Evolutionary conservation across 2,113 vertebrate genomes (phyloP).

Genomic region (Naja naja): DNA sequence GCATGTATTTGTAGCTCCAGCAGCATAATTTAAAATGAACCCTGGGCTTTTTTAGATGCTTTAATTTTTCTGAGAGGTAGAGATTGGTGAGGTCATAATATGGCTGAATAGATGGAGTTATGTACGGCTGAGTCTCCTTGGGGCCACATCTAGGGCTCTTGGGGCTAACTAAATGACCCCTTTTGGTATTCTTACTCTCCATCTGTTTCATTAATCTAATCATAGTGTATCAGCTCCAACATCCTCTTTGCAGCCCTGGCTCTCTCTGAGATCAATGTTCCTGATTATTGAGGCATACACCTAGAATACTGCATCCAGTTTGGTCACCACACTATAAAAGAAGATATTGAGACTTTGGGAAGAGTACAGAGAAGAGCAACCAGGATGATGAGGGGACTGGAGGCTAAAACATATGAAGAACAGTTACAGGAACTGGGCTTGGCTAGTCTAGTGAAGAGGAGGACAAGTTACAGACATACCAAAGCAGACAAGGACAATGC

Average conservation of each 20-base stretch:
- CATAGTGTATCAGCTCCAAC: not conserved
- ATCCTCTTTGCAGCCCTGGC: not conserved
- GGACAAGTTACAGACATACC: no score
- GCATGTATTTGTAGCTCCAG: not conserved
- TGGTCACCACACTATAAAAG: no score
- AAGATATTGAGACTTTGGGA: no score
- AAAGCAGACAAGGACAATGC: no score
- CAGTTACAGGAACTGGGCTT: no score
- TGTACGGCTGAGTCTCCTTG: not conserved
- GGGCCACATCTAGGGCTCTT: not conserved
- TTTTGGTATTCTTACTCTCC: not conserved
- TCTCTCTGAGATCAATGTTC: not conserved
- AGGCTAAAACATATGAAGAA: no score
- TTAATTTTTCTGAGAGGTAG: not conserved
- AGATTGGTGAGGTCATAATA: not conserved
- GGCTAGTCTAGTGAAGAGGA: no score
- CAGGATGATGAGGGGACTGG: no score
- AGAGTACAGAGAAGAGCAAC: no score
- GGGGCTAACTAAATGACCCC: not conserved
- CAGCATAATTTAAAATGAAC: not conserved
- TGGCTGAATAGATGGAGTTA: not conserved
- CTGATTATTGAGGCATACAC: no score
- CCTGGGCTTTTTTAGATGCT: not conserved
- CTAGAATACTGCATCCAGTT: no score
- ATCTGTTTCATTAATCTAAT: not conserved